phyloP scores from a whole-genome alignment of 2,888 invertebrate genomes.

The Drosophila sordidula region DNA sequence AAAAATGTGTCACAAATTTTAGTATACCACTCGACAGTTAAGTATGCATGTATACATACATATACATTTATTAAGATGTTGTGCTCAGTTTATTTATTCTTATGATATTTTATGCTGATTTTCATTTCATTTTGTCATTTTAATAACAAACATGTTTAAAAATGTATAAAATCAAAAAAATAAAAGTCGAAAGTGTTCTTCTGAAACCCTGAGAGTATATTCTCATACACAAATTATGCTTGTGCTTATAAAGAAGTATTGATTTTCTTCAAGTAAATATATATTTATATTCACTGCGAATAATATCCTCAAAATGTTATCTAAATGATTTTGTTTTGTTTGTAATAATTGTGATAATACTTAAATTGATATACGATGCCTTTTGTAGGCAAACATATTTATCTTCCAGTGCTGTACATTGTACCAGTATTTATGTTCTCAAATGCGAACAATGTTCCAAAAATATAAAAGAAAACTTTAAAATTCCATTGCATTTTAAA shows the following conservation, averaged over 20 bases:
- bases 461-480: neutral
- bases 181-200: too few species aligned
- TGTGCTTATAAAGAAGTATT: too few species aligned
- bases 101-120: neutral
- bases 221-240: too few species aligned
- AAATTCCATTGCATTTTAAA: conserved; percentile 7
- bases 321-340: neutral
- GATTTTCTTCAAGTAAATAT: neutral
- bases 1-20: conserved; percentile 35
- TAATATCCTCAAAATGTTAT: neutral
- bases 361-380: too few species aligned
- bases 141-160: too few species aligned
- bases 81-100: neutral
- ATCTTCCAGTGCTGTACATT: conserved; percentile 3
- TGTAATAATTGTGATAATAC: neutral
- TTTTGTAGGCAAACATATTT: neutral
- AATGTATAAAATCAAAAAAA: too few species aligned
- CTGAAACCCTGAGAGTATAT: too few species aligned
- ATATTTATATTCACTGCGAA: neutral
- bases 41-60: conserved; percentile 13
- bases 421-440: conserved; percentile 10
- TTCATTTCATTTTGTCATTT: neutral
- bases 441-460: neutral
- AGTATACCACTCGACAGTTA: conserved; percentile 3
- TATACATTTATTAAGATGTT: conserved; percentile 26